phyloP scores from a whole-genome alignment of 2,888 invertebrate species.

The Folsomia candida region DNA sequence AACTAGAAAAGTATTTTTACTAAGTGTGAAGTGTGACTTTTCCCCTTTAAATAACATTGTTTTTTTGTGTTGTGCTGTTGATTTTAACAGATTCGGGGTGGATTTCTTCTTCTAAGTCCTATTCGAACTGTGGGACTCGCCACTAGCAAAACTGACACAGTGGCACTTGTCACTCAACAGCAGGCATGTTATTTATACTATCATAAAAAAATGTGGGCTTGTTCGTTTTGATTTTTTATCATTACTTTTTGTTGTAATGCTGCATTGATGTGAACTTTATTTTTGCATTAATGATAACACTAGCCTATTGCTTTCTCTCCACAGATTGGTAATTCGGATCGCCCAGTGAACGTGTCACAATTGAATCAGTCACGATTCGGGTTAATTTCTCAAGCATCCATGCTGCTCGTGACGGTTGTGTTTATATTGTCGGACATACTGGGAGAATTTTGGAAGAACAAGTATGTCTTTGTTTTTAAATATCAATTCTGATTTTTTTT shows the following conservation, averaged over 20 bases:
- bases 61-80: slow-evolving; percentile 24
- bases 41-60: neutral
- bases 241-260: neutral
- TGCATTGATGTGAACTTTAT: neutral
- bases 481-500: slow-evolving; percentile 3
- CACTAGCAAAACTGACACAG: slow-evolving; percentile 48
- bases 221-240: neutral
- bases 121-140: slow-evolving; percentile 53
- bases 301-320: neutral
- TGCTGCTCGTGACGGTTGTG: slow-evolving; percentile 83
- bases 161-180: slow-evolving; percentile 51
- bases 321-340: slow-evolving; percentile 46
- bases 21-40: neutral
- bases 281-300: neutral
- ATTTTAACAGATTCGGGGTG: slow-evolving; percentile 69
- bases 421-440: slow-evolving; percentile 88
- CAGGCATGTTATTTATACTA: slow-evolving; percentile 46
- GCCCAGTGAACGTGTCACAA: slow-evolving; percentile 70
- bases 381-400: slow-evolving; percentile 81
- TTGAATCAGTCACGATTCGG: slow-evolving; percentile 87
- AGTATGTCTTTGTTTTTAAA: slow-evolving; percentile 61
- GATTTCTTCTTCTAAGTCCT: slow-evolving; percentile 69
- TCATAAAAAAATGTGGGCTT: neutral
- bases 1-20: neutral
- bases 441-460: slow-evolving; percentile 89